These are phyloP conservation scores for Vultur gryphus DNA, from an alignment of 2,797 vertebrate genomes.

Conservation along the genomic window DNA sequence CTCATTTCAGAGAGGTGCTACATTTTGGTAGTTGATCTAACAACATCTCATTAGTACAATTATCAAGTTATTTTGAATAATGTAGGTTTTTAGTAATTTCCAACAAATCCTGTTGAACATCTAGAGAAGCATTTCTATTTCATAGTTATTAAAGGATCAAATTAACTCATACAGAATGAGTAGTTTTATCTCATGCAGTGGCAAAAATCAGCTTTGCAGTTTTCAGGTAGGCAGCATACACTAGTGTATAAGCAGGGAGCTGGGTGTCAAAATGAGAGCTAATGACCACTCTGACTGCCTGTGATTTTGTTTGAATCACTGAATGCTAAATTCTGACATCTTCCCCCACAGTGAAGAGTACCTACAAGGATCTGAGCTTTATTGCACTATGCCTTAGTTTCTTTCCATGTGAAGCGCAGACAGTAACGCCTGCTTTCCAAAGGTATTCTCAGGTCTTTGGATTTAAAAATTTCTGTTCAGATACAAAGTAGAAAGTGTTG, in stretches of 20 bases:
- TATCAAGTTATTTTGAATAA: neutral
- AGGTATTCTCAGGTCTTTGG: neutral
- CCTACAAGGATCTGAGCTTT: neutral
- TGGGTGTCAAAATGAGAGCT: neutral
- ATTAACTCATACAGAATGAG: neutral
- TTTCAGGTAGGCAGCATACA: neutral
- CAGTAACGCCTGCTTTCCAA: neutral
- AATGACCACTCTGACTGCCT: neutral
- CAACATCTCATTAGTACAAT: neutral
- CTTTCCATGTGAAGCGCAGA: neutral
- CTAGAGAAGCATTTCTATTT: neutral
- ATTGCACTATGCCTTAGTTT: neutral
- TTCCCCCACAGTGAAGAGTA: neutral
- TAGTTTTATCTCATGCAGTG: neutral
- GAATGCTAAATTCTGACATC: neutral
- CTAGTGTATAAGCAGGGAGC: neutral
- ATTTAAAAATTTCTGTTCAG: neutral
- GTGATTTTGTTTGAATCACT: neutral
- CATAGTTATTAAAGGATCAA: neutral
- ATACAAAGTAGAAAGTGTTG: neutral
- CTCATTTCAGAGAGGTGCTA: neutral
- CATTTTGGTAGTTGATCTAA: neutral
- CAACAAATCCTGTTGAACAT: neutral
- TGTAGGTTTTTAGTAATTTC: neutral
- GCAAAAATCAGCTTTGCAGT: neutral